phyloP scores from a whole-genome alignment of 2,888 invertebrate genomes.

The Drosophila anceps region DNA sequence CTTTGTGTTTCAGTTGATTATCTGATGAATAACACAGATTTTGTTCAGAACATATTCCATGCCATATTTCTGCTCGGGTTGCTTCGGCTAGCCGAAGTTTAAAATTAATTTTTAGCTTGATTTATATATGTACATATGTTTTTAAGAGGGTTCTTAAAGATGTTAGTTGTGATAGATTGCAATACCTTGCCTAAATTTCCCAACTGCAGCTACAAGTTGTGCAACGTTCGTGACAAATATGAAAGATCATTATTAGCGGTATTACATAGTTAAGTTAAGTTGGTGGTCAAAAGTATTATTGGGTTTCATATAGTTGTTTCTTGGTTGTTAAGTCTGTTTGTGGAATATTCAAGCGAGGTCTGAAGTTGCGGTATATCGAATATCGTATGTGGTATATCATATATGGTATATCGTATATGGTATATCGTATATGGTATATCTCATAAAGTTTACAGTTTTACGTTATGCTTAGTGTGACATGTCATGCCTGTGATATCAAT shows the following conservation, averaged over 20 bases:
- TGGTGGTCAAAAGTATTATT: constrained; percentile 15
- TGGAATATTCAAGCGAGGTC: constrained; percentile 3
- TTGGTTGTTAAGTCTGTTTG: constrained; percentile 35
- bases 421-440: constrained; percentile 2
- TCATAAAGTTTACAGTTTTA: too few species aligned
- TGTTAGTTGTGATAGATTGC: constrained; percentile 41
- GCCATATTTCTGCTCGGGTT: constrained; percentile 29
- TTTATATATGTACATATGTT: constrained; percentile 1
- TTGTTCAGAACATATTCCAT: too few species aligned
- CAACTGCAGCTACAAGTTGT: constrained; percentile 82
- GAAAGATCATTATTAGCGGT: constrained; percentile 55
- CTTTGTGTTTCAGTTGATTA: background rate
- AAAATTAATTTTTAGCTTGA: background rate
- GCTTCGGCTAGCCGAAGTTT: constrained; percentile 39
- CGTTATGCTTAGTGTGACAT: background rate
- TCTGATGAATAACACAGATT: background rate
- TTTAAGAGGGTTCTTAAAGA: constrained; percentile 10
- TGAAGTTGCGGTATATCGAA: background rate
- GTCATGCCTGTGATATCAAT: background rate
- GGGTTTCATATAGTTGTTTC: constrained; percentile 5
- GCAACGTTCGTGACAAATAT: constrained; percentile 59
- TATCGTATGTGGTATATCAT: constrained; percentile 15
- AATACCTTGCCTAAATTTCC: constrained; percentile 84
- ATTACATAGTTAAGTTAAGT: constrained; percentile 22
- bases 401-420: constrained; percentile 2